A percentile compares a stretch with the other conserved stretches of the same genome.
Evolutionary conservation across 2,888 invertebrate genomes (phyloP).

Genomic region (Meiosimyza decipiens): DNA sequence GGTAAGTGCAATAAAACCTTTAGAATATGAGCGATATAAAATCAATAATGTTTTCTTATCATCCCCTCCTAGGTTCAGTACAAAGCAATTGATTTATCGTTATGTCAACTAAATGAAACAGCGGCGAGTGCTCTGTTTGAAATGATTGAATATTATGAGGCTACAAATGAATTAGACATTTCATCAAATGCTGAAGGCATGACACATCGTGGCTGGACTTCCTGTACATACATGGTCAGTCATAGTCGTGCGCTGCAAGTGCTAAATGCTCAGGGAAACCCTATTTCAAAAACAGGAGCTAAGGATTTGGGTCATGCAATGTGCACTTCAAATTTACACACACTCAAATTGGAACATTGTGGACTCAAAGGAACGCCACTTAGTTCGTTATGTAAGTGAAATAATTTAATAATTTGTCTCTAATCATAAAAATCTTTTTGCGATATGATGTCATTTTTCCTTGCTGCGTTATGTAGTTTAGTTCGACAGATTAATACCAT

Average conservation of each 20-base stretch:
- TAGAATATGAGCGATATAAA: neutral
- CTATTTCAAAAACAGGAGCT: slow-evolving; percentile 67
- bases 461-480: too few relatives aligned
- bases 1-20: slow-evolving; percentile 58
- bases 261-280: slow-evolving; percentile 64
- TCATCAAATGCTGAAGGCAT: slow-evolving; percentile 78
- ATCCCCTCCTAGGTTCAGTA: slow-evolving; percentile 61
- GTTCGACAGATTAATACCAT: too few relatives aligned
- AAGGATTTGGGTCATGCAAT: slow-evolving; percentile 80
- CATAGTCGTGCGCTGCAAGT: slow-evolving; percentile 63
- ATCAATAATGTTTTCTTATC: too few relatives aligned
- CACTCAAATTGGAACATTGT: slow-evolving; percentile 83
- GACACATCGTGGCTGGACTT: slow-evolving; percentile 84
- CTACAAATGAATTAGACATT: slow-evolving; percentile 79
- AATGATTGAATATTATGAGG: slow-evolving; percentile 93
- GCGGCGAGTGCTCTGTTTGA: slow-evolving; percentile 84
- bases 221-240: slow-evolving; percentile 70
- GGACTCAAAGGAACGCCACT: slow-evolving; percentile 79
- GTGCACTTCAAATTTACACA: slow-evolving; percentile 76
- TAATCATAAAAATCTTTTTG: too few relatives aligned
- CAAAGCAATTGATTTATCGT: slow-evolving; percentile 64
- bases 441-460: too few relatives aligned
- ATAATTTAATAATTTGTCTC: neutral
- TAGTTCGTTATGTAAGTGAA: slow-evolving; percentile 76
- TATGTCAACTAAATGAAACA: slow-evolving; percentile 66